A percentile compares a stretch with the other conserved stretches of the same genome.
These are phyloP conservation scores for Halocaridina rubra DNA, from an alignment of 2,888 invertebrate genomes.

Conservation along the genomic window DNA sequence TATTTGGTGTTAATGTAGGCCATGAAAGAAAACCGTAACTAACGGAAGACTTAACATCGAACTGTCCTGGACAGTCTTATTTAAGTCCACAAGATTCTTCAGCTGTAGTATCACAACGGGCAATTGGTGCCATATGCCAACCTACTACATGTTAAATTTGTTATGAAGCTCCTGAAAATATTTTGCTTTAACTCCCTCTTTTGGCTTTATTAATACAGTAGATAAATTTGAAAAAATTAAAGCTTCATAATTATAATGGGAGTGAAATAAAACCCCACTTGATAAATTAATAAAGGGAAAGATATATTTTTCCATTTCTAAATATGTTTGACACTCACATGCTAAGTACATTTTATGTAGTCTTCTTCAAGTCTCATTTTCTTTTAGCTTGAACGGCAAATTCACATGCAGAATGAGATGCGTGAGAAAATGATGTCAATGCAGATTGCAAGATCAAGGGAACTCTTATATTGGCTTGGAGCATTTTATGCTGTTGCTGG, in stretches of 20 bases:
- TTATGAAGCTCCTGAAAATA: too few species aligned
- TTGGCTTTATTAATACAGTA: not conserved
- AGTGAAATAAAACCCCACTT: not conserved
- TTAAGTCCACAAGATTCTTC: too few species aligned
- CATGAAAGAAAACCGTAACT: too few species aligned
- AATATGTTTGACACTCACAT: not conserved
- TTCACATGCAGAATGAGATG: conserved; percentile 84
- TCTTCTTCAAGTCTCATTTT: conserved; percentile 21
- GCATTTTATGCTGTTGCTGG: conserved; percentile 76
- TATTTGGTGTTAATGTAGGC: too few species aligned
- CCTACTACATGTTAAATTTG: not conserved
- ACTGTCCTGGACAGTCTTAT: too few species aligned
- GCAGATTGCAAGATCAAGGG: conserved; percentile 78
- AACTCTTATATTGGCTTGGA: conserved; percentile 79
- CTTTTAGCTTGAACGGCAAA: conserved; percentile 79
- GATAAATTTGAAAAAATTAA: not conserved
- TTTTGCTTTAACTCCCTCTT: not conserved
- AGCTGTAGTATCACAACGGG: too few species aligned
- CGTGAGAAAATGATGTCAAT: conserved; percentile 80
- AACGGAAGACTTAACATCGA: too few species aligned
- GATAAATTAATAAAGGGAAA: not conserved
- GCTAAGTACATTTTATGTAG: not conserved
- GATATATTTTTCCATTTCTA: conserved; percentile 7
- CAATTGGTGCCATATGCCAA: too few species aligned
- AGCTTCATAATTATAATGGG: not conserved